A percentile compares a stretch with the other conserved stretches of the same genome.
These are phyloP conservation scores for Varanus komodoensis DNA, from an alignment of 2,113 vertebrate genomes.

Conservation along the genomic window DNA sequence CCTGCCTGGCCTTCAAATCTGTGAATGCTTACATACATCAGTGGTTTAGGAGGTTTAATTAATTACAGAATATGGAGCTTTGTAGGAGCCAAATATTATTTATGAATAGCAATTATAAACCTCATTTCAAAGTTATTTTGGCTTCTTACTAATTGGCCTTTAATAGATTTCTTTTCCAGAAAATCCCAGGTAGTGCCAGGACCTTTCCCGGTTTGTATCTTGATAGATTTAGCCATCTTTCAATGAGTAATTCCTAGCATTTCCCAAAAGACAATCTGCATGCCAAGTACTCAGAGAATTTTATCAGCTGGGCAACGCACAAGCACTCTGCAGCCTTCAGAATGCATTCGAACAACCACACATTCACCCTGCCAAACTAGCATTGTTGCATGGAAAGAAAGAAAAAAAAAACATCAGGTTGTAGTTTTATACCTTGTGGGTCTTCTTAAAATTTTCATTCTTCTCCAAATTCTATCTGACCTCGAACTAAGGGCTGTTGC, in stretches of 20 bases:
- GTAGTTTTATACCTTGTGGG: not conserved
- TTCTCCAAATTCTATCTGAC: not conserved
- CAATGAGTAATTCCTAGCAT: not conserved
- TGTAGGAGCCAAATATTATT: constrained; percentile 9
- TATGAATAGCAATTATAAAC: constrained; percentile 18
- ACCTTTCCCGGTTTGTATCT: not conserved
- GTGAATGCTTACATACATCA: constrained; percentile 22
- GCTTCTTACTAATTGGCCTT: not conserved
- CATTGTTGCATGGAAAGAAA: not conserved
- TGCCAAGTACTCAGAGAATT: not conserved
- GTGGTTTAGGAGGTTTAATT: not conserved
- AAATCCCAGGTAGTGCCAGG: not conserved
- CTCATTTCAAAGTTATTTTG: constrained; percentile 4
- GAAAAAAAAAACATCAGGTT: not conserved
- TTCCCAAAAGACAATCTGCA: not conserved
- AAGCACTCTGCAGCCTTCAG: not conserved
- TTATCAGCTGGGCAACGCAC: constrained; percentile 4
- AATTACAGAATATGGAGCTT: not conserved
- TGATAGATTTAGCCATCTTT: constrained; percentile 21
- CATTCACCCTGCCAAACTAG: not conserved
- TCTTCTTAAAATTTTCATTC: not conserved
- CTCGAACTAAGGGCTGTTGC: not conserved
- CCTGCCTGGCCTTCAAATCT: constrained; percentile 7
- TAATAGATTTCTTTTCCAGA: not conserved
- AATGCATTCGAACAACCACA: not conserved